Evolutionary conservation across 2,797 vertebrate genomes (phyloP).

Genomic region (Percopsis omiscomaycus): DNA sequence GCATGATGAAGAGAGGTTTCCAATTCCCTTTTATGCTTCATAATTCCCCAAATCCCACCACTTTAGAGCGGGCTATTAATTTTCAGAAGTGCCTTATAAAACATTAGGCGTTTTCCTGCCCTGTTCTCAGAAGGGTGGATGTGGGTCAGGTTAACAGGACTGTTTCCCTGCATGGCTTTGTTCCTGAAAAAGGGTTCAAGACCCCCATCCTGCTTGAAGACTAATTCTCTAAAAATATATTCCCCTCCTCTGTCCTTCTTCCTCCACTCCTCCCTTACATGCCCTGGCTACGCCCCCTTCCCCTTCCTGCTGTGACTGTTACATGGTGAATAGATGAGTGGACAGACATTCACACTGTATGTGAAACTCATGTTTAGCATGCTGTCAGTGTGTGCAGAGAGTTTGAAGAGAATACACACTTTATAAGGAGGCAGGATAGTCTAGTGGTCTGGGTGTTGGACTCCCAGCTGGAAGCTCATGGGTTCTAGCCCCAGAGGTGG

Average conservation of each 20-base stretch:
- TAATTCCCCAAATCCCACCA: neutral
- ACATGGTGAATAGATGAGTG: neutral
- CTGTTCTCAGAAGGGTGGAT: neutral
- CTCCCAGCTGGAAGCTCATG: too few relatives aligned
- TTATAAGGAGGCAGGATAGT: too few relatives aligned
- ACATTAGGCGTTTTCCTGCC: too few relatives aligned
- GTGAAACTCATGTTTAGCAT: neutral
- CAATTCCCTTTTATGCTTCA: too few relatives aligned
- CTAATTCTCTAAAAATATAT: slow-evolving; percentile 47
- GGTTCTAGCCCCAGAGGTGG: too few relatives aligned
- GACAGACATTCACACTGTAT: neutral
- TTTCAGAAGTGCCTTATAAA: too few relatives aligned
- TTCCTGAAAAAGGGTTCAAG: neutral
- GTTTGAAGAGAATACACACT: too few relatives aligned
- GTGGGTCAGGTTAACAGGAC: neutral
- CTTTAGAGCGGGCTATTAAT: neutral
- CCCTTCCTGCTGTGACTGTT: neutral
- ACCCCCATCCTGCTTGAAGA: slow-evolving; percentile 16
- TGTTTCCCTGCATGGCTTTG: neutral
- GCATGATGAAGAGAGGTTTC: neutral
- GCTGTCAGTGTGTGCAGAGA: neutral
- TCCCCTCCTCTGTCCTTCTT: neutral
- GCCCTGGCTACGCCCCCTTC: slow-evolving; percentile 1
- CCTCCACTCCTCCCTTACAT: slow-evolving; percentile 7
- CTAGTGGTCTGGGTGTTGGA: too few relatives aligned